Evolutionary conservation across 2,888 invertebrate species (phyloP).

Genomic region (Sturmia bella): DNA sequence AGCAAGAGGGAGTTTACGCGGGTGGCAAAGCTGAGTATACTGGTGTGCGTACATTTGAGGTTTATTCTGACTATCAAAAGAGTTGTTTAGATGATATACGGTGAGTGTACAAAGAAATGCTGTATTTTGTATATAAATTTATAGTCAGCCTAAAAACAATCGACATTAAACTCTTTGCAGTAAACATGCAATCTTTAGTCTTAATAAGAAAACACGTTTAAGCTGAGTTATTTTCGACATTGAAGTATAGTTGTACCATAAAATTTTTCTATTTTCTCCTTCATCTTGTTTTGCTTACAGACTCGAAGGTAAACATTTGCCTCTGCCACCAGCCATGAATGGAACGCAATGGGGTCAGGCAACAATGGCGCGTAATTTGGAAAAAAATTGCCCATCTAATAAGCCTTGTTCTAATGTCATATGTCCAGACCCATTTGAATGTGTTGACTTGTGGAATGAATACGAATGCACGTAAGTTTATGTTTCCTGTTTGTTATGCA

Average conservation of each 20-base stretch:
- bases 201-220: background rate
- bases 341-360: constrained; percentile 98
- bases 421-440: constrained; percentile 96
- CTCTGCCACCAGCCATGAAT: constrained; percentile 96
- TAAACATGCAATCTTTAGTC: no score
- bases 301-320: constrained; percentile 96
- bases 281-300: constrained; percentile 80
- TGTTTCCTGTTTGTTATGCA: constrained; percentile 9
- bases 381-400: constrained; percentile 95
- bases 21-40: constrained; percentile 98
- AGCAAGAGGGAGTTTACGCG: constrained; percentile 96
- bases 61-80: constrained; percentile 96
- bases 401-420: constrained; percentile 97
- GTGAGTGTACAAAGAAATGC: constrained; percentile 72
- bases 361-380: constrained; percentile 95
- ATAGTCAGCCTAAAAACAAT: no score
- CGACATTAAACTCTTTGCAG: no score
- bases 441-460: constrained; percentile 98
- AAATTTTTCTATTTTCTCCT: background rate
- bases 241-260: background rate
- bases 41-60: constrained; percentile 95
- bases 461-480: constrained; percentile 98
- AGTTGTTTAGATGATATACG: constrained; percentile 87
- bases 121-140: background rate
- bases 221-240: background rate